phyloP scores from a whole-genome alignment of 2,888 invertebrate genomes.

The Synergus japonicus region DNA sequence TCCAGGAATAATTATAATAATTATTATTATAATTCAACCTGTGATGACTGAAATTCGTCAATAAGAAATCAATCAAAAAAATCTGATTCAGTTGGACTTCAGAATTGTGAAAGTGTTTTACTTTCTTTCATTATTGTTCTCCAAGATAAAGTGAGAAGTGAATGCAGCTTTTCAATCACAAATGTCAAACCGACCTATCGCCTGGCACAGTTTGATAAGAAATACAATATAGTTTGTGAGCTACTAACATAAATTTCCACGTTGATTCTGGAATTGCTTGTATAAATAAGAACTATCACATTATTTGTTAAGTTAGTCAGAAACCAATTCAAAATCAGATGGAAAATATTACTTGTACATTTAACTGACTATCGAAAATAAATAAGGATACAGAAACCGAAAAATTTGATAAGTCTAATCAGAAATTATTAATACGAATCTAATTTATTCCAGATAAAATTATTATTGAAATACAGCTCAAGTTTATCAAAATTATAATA shows the following conservation, averaged over 20 bases:
- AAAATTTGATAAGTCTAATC: background rate
- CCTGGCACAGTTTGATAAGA: slow-evolving; percentile 32
- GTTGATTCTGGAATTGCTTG: background rate
- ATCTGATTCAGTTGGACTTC: background rate
- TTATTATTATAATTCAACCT: no score
- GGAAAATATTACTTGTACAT: background rate
- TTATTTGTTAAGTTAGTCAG: slow-evolving; percentile 6
- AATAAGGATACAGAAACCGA: background rate
- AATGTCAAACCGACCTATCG: slow-evolving; percentile 9
- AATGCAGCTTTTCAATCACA: slow-evolving; percentile 10
- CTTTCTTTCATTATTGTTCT: background rate
- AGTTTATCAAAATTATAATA: background rate
- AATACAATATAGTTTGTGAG: background rate
- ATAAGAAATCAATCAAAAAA: background rate
- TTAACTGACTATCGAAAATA: background rate
- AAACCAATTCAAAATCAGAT: background rate
- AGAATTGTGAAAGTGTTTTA: background rate
- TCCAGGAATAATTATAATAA: no score
- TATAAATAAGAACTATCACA: background rate
- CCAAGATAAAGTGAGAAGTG: background rate
- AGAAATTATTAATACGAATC: no score
- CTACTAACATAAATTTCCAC: slow-evolving; percentile 13
- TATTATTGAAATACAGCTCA: background rate
- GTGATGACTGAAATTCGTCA: background rate
- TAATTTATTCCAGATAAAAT: background rate